Base-by-base conservation (phyloP, 1,140 invertebrate genomes). In the Atta colombica region DNA sequence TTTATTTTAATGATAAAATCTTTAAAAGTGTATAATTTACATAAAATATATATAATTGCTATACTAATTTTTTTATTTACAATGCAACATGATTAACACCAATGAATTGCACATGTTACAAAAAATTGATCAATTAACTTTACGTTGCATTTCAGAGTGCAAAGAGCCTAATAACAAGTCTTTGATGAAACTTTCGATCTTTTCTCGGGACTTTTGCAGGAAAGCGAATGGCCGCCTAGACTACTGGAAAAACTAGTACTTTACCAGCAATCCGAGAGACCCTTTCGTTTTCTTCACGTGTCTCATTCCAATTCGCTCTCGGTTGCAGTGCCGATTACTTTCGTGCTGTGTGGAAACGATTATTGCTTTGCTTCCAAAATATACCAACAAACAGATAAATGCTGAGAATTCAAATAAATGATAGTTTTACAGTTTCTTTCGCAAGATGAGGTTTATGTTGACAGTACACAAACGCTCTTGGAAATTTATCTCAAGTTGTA, bases 321-420 rank as follows among this genome's bases (percentile, higher is more conserved):
- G 35, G 31, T 80, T 61, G 28, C 31, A 35, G 31, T 35, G 31
- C 5, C 31, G 5, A 35, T 35, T 35, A 35, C 45, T 66, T 39
- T 68, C 45, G 60, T 25, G 66, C 74, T 53, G 35, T 53, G 7
- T 66, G 77, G 31, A 69, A 81, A 81, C 16, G 45, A 81, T 81
- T 81, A 81, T 45, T 49, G 60, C 65, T 65, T 49, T 31, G 45
- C 14, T 25, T 16, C 21, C 31, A 58, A 31, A 68, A 69, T 71
- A 39, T 21, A 69, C 8, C 58, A 12, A 8, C 16, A 10, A 28
- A 10, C 61, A 16, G 16, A 28, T 81, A 81, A 81, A 58, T 21
- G n/a, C n/a, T 51, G 16, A 31, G 75, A 60, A 49, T 65, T 55
- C 63, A 35, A 51, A 58, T 81, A 81, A 81, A 14, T 81, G 21